Base-by-base conservation (phyloP, 2,888 invertebrate genomes). In the Arctia plantaginis region DNA sequence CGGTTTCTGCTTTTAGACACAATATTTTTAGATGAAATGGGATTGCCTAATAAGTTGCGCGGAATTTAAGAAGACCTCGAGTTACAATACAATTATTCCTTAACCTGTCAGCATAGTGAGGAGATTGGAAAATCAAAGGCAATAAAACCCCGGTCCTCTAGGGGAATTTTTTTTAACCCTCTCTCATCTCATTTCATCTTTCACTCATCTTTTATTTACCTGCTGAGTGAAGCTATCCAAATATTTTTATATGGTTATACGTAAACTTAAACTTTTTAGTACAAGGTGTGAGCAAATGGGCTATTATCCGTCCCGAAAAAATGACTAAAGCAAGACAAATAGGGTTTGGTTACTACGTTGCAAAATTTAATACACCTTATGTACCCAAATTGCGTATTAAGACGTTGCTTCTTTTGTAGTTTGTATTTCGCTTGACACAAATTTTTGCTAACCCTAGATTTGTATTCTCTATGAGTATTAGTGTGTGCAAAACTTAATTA, bases 311-410 rank as follows among this genome's bases (percentile, higher is more conserved):
- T n/a, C 12, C 44, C 66, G 51, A 75, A 75, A 69, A 66, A 73
- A 76, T 67, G 15, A 67, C 66, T 75, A 68, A 74, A 74, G 64
- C 62, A 65, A 72, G 69, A 76, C 74, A 72, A 74, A 78, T 69
- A 70, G 74, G 68, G 70, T 44, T 30, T 51, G 73, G 64, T 75
- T 81, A 81, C 76, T 67, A 81, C 70, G 73, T 81, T 75, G 66
- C 81, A 78, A 81, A 81, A 81, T 81, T 80, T 77, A 75, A 83
- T 73, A 75, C 68, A 81, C 51, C 1, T 62, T 68, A 65, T 73
- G 44, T 55, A 66, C 69, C 35, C 18, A 18, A 62, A 35, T 75
- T 77, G 77, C 69, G 74, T 76, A 77, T 71, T 74, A 44, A 71
- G n/a, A 65, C 47, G 69, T 65, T 73, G 73, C 71, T 73, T 75